A percentile compares a stretch with the other conserved stretches of the same genome.
Evolutionary conservation across 1,140 invertebrate genomes (phyloP).

Genomic region (Pseudobourletiella spinata): DNA sequence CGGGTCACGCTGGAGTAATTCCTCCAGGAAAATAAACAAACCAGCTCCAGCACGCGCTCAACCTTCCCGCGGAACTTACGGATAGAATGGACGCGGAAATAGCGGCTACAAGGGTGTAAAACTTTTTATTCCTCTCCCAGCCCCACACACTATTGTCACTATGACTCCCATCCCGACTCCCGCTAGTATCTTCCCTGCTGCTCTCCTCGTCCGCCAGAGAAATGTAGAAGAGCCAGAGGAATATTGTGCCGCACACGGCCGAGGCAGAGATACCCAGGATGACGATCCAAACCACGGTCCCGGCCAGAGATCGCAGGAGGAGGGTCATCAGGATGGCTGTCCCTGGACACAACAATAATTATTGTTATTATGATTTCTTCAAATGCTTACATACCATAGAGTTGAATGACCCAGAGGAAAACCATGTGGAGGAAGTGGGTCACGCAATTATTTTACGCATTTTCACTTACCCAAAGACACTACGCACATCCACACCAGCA

Average conservation of each 20-base stretch:
- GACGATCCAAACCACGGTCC: slow-evolving; percentile 59
- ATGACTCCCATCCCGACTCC: background rate
- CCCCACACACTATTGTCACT: background rate
- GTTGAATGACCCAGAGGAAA: background rate
- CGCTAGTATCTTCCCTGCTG: slow-evolving; percentile 13
- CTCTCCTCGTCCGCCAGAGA: slow-evolving; percentile 38
- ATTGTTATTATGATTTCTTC: too few relatives aligned
- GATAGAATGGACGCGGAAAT: slow-evolving; percentile 55
- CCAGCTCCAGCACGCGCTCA: too few relatives aligned
- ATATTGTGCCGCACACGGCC: slow-evolving; percentile 51
- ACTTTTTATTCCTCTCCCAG: slow-evolving; percentile 36
- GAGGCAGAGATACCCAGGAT: slow-evolving; percentile 50
- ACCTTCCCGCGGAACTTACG: too few relatives aligned
- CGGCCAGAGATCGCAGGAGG: slow-evolving; percentile 53
- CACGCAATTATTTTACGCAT: too few relatives aligned
- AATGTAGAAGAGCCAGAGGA: slow-evolving; percentile 52
- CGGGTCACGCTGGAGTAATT: too few relatives aligned
- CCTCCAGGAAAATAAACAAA: too few relatives aligned
- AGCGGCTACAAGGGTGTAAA: slow-evolving; percentile 46
- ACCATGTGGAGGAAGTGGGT: too few relatives aligned
- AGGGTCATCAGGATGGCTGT: slow-evolving; percentile 52
- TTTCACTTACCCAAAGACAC: slow-evolving; percentile 51
- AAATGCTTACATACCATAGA: background rate
- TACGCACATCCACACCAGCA: slow-evolving; percentile 52
- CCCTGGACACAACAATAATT: too few relatives aligned